Base-by-base conservation (phyloP, 2,888 invertebrate species). In the Cheilosia urbana region DNA sequence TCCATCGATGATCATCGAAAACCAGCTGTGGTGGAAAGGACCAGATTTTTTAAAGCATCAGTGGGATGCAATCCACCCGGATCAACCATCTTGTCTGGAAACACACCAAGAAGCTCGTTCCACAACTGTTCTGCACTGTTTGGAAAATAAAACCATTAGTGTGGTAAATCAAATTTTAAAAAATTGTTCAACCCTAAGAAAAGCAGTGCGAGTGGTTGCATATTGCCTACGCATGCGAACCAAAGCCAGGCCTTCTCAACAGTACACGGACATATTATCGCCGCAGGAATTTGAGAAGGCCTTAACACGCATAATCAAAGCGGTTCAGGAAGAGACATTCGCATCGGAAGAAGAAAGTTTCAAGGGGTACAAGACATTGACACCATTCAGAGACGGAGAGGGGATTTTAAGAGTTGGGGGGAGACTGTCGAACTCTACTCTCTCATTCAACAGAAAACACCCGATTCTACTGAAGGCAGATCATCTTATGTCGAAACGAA, bases 241-340 rank as follows among this genome's bases (percentile, higher is more conserved):
- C 47, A 49, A 49, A 42, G 42, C 42, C 42, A 42, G 42, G n/a
- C 47, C 47, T 49, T 49, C 19, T 49, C 21, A 51, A 51, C 9
- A 13, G 24, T 24, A 51, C 45, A 6, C 45, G 19, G 45, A 47
- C 17, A 17, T 47, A 6, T 2, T 47, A 17, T 6, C 45, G 5
- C 45, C 45, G 5, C 45, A 47, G 17, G 45, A 47, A 47, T 17
- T 42, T 42, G 42, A 42, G 42, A n/a, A 42, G 42, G 42, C 42
- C 11, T n/a, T 42, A n/a, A 49, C 19, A 2, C 51, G 51, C 1
- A 11, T 51, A 3, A n/a, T 47, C 3, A 3, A n/a, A 17, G 5
- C 5, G 4, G 19, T 5, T 11, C 49, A 51, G 49, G 13, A 19
- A 0, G 21, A 51, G 17, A 19, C n/a, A n/a, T 47, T 47, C 17